Evolutionary conservation across 2,113 vertebrate species (phyloP), one percentile per base, ranked within the genome.

Genomic region (Ranitomeya imitator): DNA sequence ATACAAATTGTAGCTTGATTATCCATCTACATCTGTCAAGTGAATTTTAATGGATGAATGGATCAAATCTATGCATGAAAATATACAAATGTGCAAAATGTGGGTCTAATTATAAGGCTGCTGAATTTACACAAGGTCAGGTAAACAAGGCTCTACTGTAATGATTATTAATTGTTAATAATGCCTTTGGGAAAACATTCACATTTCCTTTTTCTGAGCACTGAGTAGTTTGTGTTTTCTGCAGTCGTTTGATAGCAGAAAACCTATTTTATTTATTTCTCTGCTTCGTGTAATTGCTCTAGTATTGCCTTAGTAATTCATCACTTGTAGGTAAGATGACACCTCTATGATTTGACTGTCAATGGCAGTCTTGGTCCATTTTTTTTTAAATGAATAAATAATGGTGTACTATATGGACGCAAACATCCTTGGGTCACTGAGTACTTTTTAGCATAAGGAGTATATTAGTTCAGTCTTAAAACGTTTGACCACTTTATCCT

Each of bases 101-200:
- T 93, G 93, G 92, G 95, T 94, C 94, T 96, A 95, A 96, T 96
- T 96, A 95, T 92, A 94, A 95, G 94, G 95, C 93, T 94, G 93
- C 93, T 94, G 92, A 94, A 95, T 95, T 96, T 95, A 94, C 92
- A 94, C 93, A 91, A 94, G 95, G 95, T 95, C 95, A 96, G 94
- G 94, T 96, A 96, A 96, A 96, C 95, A 96, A 96, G 94, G 91
- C 94, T 93, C 93, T 92, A 93, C 90, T 95, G 93, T 96, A 96
- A 96, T 96, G 95, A 94, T 96, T 96, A 96, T 95, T 96, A 96
- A 96, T 96, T 96, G 95, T 96, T 96, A 96, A 96, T 96, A 96
- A 96, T 93, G 95, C 95, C 94, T 96, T 95, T 95, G 93, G 92
- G 91, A 92, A 94, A 94, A 93, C 90, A 93, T 94, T 92, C 92